These are phyloP conservation scores for Chiridota heheva DNA, from an alignment of 35 echinoderm and acorn worm genomes.

Conservation along the genomic window DNA sequence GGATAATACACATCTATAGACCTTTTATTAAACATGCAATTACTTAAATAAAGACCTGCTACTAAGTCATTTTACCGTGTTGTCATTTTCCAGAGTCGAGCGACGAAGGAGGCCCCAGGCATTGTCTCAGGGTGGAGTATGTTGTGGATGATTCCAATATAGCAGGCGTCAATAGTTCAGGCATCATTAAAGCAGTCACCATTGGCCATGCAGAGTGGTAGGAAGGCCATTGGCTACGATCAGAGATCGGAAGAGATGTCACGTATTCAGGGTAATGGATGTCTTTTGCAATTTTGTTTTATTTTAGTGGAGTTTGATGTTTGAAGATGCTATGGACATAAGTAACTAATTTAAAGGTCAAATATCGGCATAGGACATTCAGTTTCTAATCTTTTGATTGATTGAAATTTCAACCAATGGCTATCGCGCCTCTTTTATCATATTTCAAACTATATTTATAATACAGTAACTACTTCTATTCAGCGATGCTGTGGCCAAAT, in stretches of 20 bases:
- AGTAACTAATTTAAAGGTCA: background rate
- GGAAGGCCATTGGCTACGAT: conserved; percentile 79
- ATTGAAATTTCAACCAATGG: too few relatives aligned
- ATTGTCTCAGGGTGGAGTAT: conserved; percentile 77
- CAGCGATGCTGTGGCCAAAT: too few relatives aligned
- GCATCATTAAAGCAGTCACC: conserved; percentile 60
- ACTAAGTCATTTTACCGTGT: too few relatives aligned
- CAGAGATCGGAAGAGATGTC: conserved; percentile 74
- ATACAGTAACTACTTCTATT: too few relatives aligned
- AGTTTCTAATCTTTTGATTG: too few relatives aligned
- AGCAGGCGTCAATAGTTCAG: conserved; percentile 68
- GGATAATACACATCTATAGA: too few relatives aligned
- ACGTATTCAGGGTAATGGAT: conserved; percentile 66
- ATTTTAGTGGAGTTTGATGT: background rate
- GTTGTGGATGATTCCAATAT: conserved; percentile 57
- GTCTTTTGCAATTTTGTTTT: background rate
- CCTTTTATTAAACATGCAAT: too few relatives aligned
- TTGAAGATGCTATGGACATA: background rate
- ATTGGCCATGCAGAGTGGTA: conserved; percentile 68
- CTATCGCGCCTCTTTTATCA: too few relatives aligned
- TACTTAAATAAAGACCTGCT: too few relatives aligned
- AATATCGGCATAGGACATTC: too few relatives aligned
- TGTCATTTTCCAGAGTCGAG: too few relatives aligned
- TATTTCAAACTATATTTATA: too few relatives aligned
- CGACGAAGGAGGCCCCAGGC: conserved; percentile 92